Evolutionary conservation across 2,797 vertebrate genomes (phyloP), one percentile per base, ranked within the genome.

Genomic region (Meda fulgida): DNA sequence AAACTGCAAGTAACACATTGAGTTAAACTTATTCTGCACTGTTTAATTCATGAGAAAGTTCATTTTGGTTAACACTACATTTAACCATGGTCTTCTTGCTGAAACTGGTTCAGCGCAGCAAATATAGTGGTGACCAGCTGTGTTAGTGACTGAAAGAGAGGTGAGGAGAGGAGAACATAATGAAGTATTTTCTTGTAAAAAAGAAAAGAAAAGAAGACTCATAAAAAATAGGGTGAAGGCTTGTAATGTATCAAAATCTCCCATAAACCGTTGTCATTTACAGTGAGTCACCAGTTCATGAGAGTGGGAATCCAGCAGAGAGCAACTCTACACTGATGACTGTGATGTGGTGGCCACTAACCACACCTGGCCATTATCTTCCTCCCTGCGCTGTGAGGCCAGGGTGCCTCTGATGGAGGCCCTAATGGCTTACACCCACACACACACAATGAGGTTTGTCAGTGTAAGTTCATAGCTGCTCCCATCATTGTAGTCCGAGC

Each of bases 311-410:
- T 84, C 81, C 70, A 85, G 34, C 16, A 19, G 87, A 86, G 77
- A 86, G 84, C 67, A 73, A 60, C 80, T 79, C 53, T 48, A 53
- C n/a, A 65, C 51, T 84, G 75, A 84, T 84, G 75, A 70, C 65
- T 69, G 36, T 60, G 46, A 48, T 78, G 65, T 66, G 75, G 83
- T 78, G 78, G 71, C 82, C 87, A 81, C 85, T 86, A 85, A 89
- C 86, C 86, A 85, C 83, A 85, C 84, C 80, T 80, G 80, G 84
- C 86, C 86, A 90, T 90, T 90, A 90, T 81, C 87, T 81, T 48
- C 51, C 75, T 65, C 76, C 55, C 76, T 77, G 76, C 79, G 72
- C 85, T 81, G 72, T 84, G 86, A 83, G 55, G 58, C 65, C 51
- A 46, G 69, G 85, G 67, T 85, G 80, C 79, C 51, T 78, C 65